Percentiles rank a stretch among this genome's conserved stretches.
phyloP scores from a whole-genome alignment of 1,140 invertebrate species.

The Odontomachus brunneus region DNA sequence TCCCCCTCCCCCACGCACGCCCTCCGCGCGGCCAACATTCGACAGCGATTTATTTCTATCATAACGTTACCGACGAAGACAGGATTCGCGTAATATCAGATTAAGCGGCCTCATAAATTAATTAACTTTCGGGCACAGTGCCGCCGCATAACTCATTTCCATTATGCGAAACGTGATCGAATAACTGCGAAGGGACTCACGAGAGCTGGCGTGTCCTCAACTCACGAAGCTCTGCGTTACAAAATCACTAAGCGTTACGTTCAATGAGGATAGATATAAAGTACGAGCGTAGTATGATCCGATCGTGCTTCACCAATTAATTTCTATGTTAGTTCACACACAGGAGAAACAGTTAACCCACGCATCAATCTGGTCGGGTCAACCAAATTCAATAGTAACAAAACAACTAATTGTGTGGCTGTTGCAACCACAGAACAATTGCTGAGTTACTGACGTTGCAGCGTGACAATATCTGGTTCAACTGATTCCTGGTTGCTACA shows the following conservation, averaged over 20 bases:
- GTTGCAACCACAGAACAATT: too few species aligned
- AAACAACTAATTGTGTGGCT: too few species aligned
- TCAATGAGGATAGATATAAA: background rate
- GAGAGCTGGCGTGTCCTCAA: background rate
- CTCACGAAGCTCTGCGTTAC: background rate
- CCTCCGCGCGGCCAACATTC: slow-evolving; percentile 48
- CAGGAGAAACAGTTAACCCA: too few species aligned
- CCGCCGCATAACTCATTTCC: slow-evolving; percentile 18
- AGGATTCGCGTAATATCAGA: slow-evolving; percentile 57
- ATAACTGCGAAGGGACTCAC: background rate
- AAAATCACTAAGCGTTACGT: background rate
- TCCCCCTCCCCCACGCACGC: background rate
- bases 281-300: background rate
- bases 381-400: too few species aligned
- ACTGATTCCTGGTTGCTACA: too few species aligned
- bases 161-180: slow-evolving; percentile 19
- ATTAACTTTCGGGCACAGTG: slow-evolving; percentile 40
- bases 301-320: background rate
- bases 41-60: slow-evolving; percentile 62
- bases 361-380: too few species aligned
- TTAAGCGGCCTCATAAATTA: slow-evolving; percentile 58
- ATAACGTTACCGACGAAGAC: slow-evolving; percentile 56
- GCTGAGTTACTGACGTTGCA: too few species aligned
- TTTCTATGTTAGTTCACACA: background rate
- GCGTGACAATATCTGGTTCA: too few species aligned